Base-by-base conservation (phyloP, 2,797 vertebrate species). In the Tolypeutes matacus region DNA sequence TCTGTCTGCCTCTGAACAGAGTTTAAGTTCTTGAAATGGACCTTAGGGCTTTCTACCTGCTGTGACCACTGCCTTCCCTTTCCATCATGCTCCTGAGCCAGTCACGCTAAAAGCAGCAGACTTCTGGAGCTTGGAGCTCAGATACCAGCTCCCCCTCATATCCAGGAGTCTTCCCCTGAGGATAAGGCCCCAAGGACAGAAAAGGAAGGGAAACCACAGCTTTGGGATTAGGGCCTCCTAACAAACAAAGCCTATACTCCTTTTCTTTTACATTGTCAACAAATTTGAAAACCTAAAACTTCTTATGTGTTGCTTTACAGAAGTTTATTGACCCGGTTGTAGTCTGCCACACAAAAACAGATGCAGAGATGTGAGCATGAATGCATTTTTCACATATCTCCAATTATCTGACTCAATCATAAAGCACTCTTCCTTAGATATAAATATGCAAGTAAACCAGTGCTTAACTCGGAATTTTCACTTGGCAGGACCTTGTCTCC, bases 321-420 rank as follows among this genome's bases (percentile, higher is more conserved):
- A 6, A 75, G 73, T 29, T 72, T 65, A 46, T 69, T 77, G 67
- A 86, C 58, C 18, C 5, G 53, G 20, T 1, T 39, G 7, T 25
- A 60, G 27, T n/a, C 49, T 94, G 78, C 42, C 53, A 60, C 29
- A 62, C 12, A 86, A 60, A 94, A 94, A 51, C 20, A 82, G 25
- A 64, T 6, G 13, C 77, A 76, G 31, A 17, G 0, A 53, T 27
- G 8, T 58, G n/a, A 87, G 29, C 27, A 36, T 4, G 20, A 20
- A 49, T 36, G 64, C 12, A 12, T 25, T 65, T 36, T 80, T 84
- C 65, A 77, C 14, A 34, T 31, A 49, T 65, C 27, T 58, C 25
- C 89, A 21, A 91, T 56, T 53, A 77, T 29, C 17, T 42, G 29
- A 56, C 25, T 88, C 36, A 15, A 31, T 62, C 53, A 77, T n/a